A percentile compares a stretch with the other conserved stretches of the same genome.
Conservation (phyloP, 2,113 vertebrate species). For the Chloroceryle aenea region DNA sequence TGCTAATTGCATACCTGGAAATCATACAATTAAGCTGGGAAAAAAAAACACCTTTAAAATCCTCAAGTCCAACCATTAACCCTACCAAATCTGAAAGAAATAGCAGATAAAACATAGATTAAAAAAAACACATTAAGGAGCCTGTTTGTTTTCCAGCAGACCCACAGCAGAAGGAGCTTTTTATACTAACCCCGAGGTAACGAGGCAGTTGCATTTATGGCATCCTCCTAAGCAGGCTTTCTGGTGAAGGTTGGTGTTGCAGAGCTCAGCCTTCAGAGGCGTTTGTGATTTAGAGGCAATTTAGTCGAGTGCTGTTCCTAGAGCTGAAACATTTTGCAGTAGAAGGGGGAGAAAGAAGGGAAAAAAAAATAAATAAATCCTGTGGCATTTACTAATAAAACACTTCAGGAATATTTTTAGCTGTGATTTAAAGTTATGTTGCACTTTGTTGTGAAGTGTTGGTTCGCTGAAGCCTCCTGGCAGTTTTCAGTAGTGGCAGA, state of each 20-base stretch:
- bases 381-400: conserved; percentile 40
- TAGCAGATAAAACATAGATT: too few relatives aligned
- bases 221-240: not conserved
- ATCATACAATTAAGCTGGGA: not conserved
- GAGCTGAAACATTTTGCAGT: not conserved
- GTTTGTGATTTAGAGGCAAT: not conserved
- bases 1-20: not conserved
- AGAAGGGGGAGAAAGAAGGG: not conserved
- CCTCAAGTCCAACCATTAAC: not conserved
- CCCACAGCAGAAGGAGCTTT: rapidly evolving
- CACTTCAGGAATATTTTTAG: conserved; percentile 31
- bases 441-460: not conserved
- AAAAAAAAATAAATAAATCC: not conserved
- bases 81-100: not conserved
- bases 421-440: not conserved
- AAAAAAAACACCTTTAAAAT: not conserved
- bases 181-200: not conserved
- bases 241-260: not conserved
- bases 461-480: not conserved
- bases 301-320: not conserved
- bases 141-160: not conserved
- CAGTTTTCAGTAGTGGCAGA: not conserved
- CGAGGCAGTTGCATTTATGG: not conserved
- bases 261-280: not conserved
- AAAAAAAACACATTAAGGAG: not conserved